These are phyloP conservation scores for Myzus persicae DNA, from an alignment of 1,140 invertebrate species.

Conservation along the genomic window DNA sequence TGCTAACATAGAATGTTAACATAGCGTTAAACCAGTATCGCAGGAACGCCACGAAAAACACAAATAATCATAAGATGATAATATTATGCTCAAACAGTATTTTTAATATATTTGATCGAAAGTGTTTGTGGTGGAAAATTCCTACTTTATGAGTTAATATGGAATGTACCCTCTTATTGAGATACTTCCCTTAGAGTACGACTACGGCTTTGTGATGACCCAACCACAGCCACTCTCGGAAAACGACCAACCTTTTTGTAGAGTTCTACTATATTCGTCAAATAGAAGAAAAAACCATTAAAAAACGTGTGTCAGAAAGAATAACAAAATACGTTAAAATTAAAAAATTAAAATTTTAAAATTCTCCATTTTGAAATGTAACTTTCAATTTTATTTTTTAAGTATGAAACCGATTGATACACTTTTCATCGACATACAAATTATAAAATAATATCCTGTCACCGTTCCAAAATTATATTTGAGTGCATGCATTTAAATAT, in stretches of 20 bases:
- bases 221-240: neutral
- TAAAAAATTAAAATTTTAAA: neutral
- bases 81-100: neutral
- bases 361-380: too few relatives aligned
- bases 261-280: neutral
- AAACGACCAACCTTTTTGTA: neutral
- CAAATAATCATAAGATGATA: neutral
- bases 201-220: neutral
- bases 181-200: neutral
- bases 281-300: neutral
- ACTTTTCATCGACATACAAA: too few relatives aligned
- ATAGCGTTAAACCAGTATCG: rapidly evolving
- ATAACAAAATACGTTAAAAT: neutral
- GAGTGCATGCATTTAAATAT: too few relatives aligned
- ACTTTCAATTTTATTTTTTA: too few relatives aligned
- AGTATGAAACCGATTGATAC: too few relatives aligned
- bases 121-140: neutral
- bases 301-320: neutral
- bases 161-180: neutral
- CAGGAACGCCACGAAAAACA: neutral
- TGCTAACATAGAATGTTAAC: too few relatives aligned
- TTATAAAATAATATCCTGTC: too few relatives aligned
- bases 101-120: neutral
- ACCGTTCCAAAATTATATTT: too few relatives aligned
- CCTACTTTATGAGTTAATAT: neutral